phyloP scores from a whole-genome alignment of 2,888 invertebrate genomes.

The Julus scanicus region DNA sequence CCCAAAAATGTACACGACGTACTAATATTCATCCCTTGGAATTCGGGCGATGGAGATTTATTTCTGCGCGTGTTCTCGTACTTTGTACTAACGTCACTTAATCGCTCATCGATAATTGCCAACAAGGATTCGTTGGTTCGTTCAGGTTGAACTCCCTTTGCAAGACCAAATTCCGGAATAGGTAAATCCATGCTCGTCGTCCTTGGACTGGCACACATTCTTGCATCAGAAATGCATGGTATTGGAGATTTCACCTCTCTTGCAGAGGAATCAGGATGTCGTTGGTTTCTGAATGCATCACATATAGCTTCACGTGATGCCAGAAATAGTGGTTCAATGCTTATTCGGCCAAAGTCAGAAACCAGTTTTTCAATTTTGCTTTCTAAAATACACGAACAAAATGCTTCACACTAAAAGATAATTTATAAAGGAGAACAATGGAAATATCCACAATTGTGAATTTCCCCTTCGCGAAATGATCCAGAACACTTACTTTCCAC shows the following conservation, averaged over 20 bases:
- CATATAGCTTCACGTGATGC: not conserved
- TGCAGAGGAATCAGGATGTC: not conserved
- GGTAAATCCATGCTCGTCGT: not conserved
- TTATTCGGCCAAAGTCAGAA: not conserved
- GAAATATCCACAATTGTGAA: not conserved
- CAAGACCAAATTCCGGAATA: not conserved
- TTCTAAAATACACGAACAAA: constrained; percentile 30
- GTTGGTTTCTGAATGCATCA: not conserved
- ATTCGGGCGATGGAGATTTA: not conserved
- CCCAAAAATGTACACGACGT: not conserved
- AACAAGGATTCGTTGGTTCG: no score
- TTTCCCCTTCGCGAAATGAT: no score
- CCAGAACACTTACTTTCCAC: no score
- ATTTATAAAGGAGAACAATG: not conserved
- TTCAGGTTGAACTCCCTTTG: not conserved
- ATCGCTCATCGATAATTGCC: not conserved
- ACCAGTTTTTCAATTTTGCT: not conserved
- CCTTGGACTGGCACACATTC: not conserved
- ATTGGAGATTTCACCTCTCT: not conserved
- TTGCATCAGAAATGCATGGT: not conserved
- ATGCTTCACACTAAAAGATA: not conserved
- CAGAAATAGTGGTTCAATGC: not conserved
- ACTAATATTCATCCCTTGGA: not conserved
- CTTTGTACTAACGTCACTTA: not conserved
- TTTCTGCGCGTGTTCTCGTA: not conserved